phyloP scores from a whole-genome alignment of 2,888 invertebrate genomes.

The Anagyrus pseudococci region DNA sequence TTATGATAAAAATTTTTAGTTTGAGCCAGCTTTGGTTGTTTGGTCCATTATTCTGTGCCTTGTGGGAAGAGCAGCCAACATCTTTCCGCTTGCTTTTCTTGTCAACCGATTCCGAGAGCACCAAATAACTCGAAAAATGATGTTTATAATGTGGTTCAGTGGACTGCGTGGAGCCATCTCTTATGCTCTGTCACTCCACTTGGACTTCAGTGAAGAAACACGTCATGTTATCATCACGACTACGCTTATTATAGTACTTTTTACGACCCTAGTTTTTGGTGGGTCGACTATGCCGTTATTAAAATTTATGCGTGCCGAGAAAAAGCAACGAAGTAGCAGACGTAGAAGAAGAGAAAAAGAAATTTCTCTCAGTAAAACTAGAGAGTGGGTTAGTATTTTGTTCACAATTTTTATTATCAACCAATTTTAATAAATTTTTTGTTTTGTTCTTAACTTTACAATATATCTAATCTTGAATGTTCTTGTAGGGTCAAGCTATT shows the following conservation, averaged over 20 bases:
- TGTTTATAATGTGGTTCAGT: constrained; percentile 99
- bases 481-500: constrained; percentile 80
- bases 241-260: constrained; percentile 95
- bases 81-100: constrained; percentile 91
- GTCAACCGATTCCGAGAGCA: constrained; percentile 97
- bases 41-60: constrained; percentile 94
- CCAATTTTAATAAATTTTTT: neutral
- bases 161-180: constrained; percentile 97
- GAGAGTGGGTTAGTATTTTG: constrained; percentile 80
- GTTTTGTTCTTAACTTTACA: constrained; percentile 1
- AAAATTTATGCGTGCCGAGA: constrained; percentile 84
- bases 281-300: constrained; percentile 97
- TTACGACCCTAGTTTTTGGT: constrained; percentile 94
- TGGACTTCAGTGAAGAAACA: constrained; percentile 95
- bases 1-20: constrained; percentile 40
- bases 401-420: constrained; percentile 7
- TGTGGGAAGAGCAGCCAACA: constrained; percentile 93
- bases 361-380: constrained; percentile 94
- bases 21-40: constrained; percentile 85
- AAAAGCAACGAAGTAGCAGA: constrained; percentile 64
- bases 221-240: constrained; percentile 97
- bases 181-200: constrained; percentile 94
- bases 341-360: constrained; percentile 76
- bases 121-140: constrained; percentile 97
- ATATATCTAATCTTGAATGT: neutral